Base-by-base conservation (phyloP, 2,113 vertebrate genomes). In the Anolis carolinensis region DNA sequence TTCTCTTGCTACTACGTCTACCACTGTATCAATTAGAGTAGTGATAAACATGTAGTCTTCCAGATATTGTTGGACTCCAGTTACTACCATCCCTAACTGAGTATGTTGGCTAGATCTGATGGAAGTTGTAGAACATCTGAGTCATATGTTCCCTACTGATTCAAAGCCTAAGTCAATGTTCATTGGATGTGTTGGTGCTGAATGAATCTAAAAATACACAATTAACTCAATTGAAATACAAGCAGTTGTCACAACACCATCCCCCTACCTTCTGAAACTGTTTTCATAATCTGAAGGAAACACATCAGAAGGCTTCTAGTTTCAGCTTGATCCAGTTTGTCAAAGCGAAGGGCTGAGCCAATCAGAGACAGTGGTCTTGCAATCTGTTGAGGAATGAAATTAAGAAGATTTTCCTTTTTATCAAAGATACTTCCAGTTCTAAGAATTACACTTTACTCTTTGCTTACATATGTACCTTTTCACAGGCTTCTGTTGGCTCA, bases 241-340 rank as follows among this genome's bases (percentile, higher is more conserved):
- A 27, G 32, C 36, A 3, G 2, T 10, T n/a, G 62, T 3, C 55
- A 8, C 1, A 55, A 86, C 75, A 62, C 83, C 39, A 1, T 62
- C 78, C 32, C 25, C 91, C 96, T 94, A 99, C 99, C 98, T 91
- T 98, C 98, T 0, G 98, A 98, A 95, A 99, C 97, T 62, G 98
- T 99, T 96, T 99, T 99, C 98, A 99, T 99, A 86, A 99, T 99
- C 95, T 99, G 98, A 89, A 99, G 96, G 94, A 99, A 99, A 89
- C 98, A 99, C 97, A 99, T 97, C 39, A 99, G 97, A 82, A 99
- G 97, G 89, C 98, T 97, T 89, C 98, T 97, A 0, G 98, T 99
- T 96, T 99, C 99, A 5, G 98, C 97, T 91, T 99, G 99, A 95
- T 99, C 99, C 95, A 99, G 93, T 92, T 99, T 99, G 96, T 99